Evolutionary conservation across 2,888 invertebrate genomes (phyloP).

Genomic region (Aphodius sticticus): DNA sequence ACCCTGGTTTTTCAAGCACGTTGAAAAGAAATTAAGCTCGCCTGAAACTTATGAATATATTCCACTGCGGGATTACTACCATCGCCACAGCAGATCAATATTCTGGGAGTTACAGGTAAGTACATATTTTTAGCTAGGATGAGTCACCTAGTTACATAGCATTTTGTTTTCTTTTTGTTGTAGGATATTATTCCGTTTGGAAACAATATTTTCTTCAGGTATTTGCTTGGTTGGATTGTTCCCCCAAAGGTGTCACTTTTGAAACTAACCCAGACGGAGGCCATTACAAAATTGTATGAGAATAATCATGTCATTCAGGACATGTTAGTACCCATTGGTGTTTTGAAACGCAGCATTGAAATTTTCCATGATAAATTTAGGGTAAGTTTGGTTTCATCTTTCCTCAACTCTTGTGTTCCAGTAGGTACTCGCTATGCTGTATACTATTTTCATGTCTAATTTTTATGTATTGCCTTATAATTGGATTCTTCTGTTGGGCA

Average conservation of each 20-base stretch:
- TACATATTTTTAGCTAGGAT: background rate
- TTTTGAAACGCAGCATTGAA: conserved; percentile 67
- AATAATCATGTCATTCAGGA: conserved; percentile 82
- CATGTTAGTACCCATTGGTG: conserved; percentile 77
- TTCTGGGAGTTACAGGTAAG: conserved; percentile 84
- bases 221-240: conserved; percentile 80
- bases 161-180: conserved; percentile 38
- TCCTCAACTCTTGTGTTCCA: conserved; percentile 5
- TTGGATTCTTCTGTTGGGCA: no score
- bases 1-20: conserved; percentile 87
- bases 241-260: conserved; percentile 84
- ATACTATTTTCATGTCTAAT: no score
- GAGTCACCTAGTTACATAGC: background rate
- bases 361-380: conserved; percentile 71
- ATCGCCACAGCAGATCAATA: conserved; percentile 79
- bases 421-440: no score
- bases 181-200: conserved; percentile 87
- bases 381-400: conserved; percentile 33
- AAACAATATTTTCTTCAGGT: conserved; percentile 76
- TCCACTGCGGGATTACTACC: conserved; percentile 83
- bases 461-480: no score
- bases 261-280: conserved; percentile 78
- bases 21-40: conserved; percentile 63
- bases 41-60: conserved; percentile 70
- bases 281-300: conserved; percentile 76